A percentile compares a stretch with the other conserved stretches of the same genome.
phyloP scores from a whole-genome alignment of 2,113 vertebrate species.

The Notiomystis cincta region DNA sequence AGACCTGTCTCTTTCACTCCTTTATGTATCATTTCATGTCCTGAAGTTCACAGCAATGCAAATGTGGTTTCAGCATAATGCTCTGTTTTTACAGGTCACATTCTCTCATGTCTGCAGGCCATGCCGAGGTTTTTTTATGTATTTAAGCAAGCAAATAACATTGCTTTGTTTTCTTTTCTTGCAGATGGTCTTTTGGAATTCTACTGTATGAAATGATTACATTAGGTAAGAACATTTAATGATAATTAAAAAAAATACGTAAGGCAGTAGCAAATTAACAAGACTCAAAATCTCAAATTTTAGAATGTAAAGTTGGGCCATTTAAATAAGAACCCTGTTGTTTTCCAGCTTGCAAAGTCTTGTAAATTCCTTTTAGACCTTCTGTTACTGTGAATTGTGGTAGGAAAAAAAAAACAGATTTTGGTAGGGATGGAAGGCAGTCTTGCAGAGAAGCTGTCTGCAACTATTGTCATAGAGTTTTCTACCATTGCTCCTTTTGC shows the following conservation, averaged over 20 bases:
- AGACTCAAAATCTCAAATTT: neutral
- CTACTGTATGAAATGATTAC: constrained; percentile 92
- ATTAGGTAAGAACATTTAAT: constrained; percentile 75
- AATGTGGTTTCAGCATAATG: neutral
- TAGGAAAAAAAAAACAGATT: neutral
- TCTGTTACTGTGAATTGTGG: neutral
- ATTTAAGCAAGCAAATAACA: neutral
- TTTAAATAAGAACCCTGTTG: neutral
- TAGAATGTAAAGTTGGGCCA: neutral
- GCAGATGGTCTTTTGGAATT: constrained; percentile 93
- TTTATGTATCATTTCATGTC: neutral
- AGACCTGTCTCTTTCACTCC: neutral
- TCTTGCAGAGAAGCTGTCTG: neutral
- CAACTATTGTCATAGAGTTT: neutral
- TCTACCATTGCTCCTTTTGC: neutral
- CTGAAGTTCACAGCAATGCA: neutral
- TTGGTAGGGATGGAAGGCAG: neutral
- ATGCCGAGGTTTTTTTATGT: neutral
- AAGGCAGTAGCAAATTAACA: neutral
- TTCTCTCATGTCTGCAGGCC: neutral
- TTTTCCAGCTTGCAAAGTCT: neutral
- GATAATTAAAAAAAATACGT: fast-evolving
- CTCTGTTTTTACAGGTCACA: neutral
- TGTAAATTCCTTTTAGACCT: neutral
- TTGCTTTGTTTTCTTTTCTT: neutral